Evolutionary conservation across 2,888 invertebrate species (phyloP), one percentile per base, ranked within the genome.

Genomic region (Hypomecis atomaria): DNA sequence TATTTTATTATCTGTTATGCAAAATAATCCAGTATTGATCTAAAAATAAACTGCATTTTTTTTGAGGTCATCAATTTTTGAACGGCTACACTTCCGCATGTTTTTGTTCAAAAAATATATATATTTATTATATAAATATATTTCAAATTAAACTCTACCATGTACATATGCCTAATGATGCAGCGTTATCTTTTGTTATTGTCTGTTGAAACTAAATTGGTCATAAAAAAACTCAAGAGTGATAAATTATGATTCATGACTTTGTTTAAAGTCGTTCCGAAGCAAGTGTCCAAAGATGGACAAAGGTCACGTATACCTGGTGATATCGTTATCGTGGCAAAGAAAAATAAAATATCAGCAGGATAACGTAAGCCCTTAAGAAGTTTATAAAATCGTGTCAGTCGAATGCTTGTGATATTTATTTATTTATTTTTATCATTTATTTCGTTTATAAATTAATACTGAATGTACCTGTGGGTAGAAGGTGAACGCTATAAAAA

Each of bases 221-320:
- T 52, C 23, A 38, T 38, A 13, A 50, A 40, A n/a, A 42, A 23
- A 40, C 9, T 6, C 23, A 42, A 23, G 9, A 52, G 10, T 42
- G 33, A 40, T 52, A 40, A 42, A 40, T 23, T 52, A 52, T 52
- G 52, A 52, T 52, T 52, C 52, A 10, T 33, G 38, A 38, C 52
- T 40, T 52, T 40, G 52, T 33, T 40, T 23, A 10, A 43, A 40
- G 1, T 7, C 23, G 33, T 23, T 33, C 52, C 23, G 40, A 40
- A 23, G 23, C 52, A 52, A 42, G n/a, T 10, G 23, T 52, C 33
- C 40, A 40, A 40, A 40, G 10, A 52, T 40, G 9, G 52, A n/a
- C 7, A 42, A 40, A 52, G 40, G 52, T 52, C 52, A 40, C 40
- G 33, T 52, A 9, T 50, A 52, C 52, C 23, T 40, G 38, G 6